A percentile compares a stretch with the other conserved stretches of the same genome.
Conservation (phyloP, 2,888 invertebrate genomes). For the Archips xylosteana region DNA sequence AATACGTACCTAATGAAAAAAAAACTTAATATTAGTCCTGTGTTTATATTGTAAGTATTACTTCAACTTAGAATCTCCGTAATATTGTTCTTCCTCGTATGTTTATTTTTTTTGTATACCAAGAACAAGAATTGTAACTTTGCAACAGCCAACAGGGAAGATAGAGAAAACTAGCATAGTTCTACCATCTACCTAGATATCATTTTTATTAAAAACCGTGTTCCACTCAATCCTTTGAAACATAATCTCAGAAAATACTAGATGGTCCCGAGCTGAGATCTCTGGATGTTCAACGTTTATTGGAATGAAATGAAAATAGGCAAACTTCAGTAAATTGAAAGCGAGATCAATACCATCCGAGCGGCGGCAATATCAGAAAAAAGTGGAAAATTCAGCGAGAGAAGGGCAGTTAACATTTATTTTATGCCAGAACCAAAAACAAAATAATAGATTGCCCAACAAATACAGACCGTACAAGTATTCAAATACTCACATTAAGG, state of each 20-base stretch:
- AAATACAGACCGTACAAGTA: no score
- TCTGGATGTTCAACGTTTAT: constrained; percentile 27
- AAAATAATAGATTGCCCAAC: background rate
- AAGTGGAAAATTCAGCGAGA: constrained; percentile 10
- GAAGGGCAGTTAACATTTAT: background rate
- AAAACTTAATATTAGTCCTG: no score
- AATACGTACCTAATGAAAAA: no score
- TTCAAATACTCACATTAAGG: no score
- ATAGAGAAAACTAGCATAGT: background rate
- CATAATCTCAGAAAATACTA: constrained; percentile 7
- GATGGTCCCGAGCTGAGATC: constrained; percentile 14
- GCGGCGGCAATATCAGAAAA: background rate
- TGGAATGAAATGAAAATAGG: constrained; percentile 31
- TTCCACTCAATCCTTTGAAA: background rate
- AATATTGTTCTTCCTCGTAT: no score
- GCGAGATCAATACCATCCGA: constrained; percentile 27
- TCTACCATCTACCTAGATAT: background rate
- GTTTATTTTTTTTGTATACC: no score
- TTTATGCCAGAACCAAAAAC: background rate
- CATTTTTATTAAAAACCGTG: constrained; percentile 6
- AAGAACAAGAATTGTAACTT: background rate
- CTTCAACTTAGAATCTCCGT: no score
- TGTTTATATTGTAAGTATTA: no score
- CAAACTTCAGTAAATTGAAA: constrained; percentile 32
- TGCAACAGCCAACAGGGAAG: background rate